phyloP scores from a whole-genome alignment of 2,113 vertebrate species.

The Syngnathus typhle region DNA sequence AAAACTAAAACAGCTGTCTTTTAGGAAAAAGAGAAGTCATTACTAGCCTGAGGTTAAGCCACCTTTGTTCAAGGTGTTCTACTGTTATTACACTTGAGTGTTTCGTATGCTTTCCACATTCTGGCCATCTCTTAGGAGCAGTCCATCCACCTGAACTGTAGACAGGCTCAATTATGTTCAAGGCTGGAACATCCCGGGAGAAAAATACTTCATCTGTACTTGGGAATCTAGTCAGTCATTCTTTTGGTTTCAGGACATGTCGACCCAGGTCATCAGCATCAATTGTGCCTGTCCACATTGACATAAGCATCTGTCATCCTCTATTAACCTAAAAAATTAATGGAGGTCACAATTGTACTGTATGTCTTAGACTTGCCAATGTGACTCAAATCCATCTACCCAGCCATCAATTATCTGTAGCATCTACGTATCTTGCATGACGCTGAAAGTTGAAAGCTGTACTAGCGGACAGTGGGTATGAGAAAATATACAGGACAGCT shows the following conservation, averaged over 20 bases:
- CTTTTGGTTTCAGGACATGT: slow-evolving; percentile 44
- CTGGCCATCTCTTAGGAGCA: slow-evolving; percentile 36
- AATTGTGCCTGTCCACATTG: slow-evolving; percentile 40
- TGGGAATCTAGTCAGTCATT: slow-evolving; percentile 33
- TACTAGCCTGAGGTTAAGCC: background rate
- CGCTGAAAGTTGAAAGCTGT: background rate
- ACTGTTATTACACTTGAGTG: slow-evolving; percentile 15
- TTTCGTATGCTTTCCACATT: slow-evolving; percentile 33
- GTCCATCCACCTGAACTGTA: slow-evolving; percentile 44
- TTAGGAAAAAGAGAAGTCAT: background rate
- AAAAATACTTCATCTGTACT: slow-evolving; percentile 48
- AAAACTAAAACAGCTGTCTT: background rate
- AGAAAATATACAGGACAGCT: background rate
- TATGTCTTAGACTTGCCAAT: slow-evolving; percentile 17
- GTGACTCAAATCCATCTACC: background rate
- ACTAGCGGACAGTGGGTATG: background rate
- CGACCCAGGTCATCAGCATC: slow-evolving; percentile 33
- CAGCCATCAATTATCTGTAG: background rate
- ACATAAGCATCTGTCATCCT: slow-evolving; percentile 40
- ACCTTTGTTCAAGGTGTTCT: background rate
- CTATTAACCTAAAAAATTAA: slow-evolving; percentile 33
- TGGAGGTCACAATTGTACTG: background rate
- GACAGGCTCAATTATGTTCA: slow-evolving; percentile 53
- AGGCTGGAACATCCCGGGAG: slow-evolving; percentile 47
- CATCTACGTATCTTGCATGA: background rate